These are phyloP conservation scores for Pyrocoelia pectoralis DNA, from an alignment of 2,888 invertebrate species.

Conservation along the genomic window DNA sequence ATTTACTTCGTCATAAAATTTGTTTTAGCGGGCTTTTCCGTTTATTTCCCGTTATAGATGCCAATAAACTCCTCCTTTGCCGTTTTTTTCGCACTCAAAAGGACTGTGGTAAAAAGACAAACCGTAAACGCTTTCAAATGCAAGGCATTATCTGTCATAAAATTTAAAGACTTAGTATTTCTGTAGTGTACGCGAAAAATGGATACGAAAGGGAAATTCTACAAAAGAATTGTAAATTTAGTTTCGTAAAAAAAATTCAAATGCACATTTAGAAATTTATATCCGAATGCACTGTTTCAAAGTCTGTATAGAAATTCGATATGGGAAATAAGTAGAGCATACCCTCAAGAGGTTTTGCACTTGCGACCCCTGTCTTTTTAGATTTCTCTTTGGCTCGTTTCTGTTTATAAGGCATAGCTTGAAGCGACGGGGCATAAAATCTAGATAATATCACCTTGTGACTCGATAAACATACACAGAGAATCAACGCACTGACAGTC, in stretches of 20 bases:
- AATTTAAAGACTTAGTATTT: neutral
- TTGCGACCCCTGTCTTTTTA: conserved; percentile 31
- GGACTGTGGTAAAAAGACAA: neutral
- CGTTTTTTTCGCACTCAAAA: conserved; percentile 18
- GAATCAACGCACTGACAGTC: conserved; percentile 34
- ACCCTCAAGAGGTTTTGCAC: conserved; percentile 33
- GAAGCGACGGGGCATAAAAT: conserved; percentile 36
- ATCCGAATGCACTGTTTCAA: conserved; percentile 20
- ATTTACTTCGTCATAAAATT: conserved; percentile 38
- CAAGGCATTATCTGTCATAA: neutral
- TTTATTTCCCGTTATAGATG: conserved; percentile 30
- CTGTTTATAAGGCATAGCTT: conserved; percentile 23
- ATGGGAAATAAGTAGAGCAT: conserved; percentile 32
- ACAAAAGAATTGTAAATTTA: conserved; percentile 14
- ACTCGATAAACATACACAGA: conserved; percentile 32
- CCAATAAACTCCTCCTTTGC: conserved; percentile 28
- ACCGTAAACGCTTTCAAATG: conserved; percentile 14
- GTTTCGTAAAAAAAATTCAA: conserved; percentile 18
- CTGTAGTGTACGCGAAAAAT: neutral
- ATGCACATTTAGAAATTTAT: conserved; percentile 26
- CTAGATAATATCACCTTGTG: conserved; percentile 36
- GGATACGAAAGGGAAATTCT: neutral
- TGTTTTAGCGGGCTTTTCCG: conserved; percentile 31
- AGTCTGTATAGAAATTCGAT: conserved; percentile 31
- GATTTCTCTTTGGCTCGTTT: conserved; percentile 28